Percentiles rank a stretch among this genome's conserved stretches.
Conservation (phyloP, 2,797 vertebrate species). For the Artibeus jamaicensis region DNA sequence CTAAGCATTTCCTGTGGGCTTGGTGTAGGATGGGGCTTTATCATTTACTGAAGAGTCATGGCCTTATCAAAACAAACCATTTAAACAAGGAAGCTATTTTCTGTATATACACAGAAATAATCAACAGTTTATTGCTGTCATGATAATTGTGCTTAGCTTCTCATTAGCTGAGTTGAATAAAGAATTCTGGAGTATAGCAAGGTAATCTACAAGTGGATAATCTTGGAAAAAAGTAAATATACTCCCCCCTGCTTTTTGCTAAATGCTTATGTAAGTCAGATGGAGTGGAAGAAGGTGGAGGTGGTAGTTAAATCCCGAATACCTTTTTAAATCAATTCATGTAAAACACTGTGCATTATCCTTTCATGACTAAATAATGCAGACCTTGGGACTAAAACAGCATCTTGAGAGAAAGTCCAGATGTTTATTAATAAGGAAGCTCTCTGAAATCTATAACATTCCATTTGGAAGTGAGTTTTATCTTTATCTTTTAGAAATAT, state of each 20-base stretch:
- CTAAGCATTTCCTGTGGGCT: not conserved
- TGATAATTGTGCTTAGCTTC: not conserved
- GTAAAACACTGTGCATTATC: not conserved
- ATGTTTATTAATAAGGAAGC: not conserved
- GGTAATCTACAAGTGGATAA: not conserved
- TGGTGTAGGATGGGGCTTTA: not conserved
- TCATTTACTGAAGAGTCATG: not conserved
- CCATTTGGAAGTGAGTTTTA: constrained; percentile 15
- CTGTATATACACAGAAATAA: not conserved
- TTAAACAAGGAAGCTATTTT: not conserved
- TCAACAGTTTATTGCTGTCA: not conserved
- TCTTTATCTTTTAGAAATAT: constrained; percentile 27
- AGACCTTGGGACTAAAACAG: not conserved
- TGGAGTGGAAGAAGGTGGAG: not conserved
- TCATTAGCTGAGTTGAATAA: not conserved
- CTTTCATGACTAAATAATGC: not conserved
- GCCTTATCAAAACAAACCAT: not conserved
- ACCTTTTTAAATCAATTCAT: not conserved
- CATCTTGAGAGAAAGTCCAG: not conserved
- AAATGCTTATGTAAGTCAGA: not conserved
- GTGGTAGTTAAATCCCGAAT: not conserved
- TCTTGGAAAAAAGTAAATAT: not conserved
- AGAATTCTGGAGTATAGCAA: not conserved
- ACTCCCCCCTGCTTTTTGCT: not conserved
- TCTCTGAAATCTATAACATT: not conserved